Conservation (phyloP, 1,140 invertebrate genomes). For the Nymphalis io region DNA sequence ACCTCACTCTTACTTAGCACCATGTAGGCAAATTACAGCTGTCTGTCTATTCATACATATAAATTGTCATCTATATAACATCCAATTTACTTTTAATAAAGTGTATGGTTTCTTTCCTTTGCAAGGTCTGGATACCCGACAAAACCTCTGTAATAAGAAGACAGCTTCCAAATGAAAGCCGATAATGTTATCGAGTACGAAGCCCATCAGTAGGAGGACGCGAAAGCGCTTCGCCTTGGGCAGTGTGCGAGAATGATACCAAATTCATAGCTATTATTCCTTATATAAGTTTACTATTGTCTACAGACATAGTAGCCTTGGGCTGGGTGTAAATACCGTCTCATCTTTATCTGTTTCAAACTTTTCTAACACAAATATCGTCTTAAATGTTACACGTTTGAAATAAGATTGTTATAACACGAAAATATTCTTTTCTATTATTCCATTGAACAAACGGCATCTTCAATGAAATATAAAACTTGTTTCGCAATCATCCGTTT, state of each 20-base stretch:
- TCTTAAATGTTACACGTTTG: neutral
- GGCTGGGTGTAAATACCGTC: neutral
- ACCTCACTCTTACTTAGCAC: too few relatives aligned
- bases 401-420: too few relatives aligned
- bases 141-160: constrained; percentile 1
- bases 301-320: neutral
- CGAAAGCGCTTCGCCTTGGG: constrained; percentile 5
- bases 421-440: too few relatives aligned
- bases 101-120: neutral
- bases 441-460: too few relatives aligned
- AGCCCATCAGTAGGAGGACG: neutral
- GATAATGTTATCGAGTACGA: constrained; percentile 13
- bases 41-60: neutral
- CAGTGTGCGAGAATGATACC: constrained; percentile 4
- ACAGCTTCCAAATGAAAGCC: constrained; percentile 10
- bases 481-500: too few relatives aligned
- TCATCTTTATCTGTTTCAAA: neutral
- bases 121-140: constrained; percentile 7
- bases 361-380: neutral
- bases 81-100: neutral
- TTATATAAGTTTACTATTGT: constrained; percentile 1
- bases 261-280: neutral
- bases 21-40: neutral
- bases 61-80: neutral
- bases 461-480: too few relatives aligned